Conservation (phyloP, 2,113 vertebrate species). For the Eulacestoma nigropectus region DNA sequence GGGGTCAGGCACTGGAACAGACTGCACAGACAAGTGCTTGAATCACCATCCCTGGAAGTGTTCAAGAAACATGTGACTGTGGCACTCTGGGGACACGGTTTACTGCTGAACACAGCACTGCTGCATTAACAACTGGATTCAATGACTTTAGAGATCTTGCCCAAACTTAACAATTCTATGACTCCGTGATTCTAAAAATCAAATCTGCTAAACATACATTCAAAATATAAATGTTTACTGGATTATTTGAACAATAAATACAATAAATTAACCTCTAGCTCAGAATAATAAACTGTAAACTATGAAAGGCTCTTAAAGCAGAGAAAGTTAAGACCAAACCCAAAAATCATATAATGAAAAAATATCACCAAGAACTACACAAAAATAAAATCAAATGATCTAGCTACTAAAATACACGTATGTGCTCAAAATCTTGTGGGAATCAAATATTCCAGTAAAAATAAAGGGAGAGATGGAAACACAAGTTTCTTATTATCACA, state of each 20-base stretch:
- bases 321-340: slow-evolving; percentile 50
- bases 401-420: slow-evolving; percentile 76
- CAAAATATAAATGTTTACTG: background rate
- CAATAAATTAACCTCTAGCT: slow-evolving; percentile 10
- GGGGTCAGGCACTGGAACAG: background rate
- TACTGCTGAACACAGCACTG: background rate
- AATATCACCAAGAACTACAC: slow-evolving; percentile 51
- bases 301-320: slow-evolving; percentile 30
- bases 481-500: slow-evolving; percentile 88
- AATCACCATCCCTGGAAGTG: background rate
- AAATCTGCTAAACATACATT: background rate
- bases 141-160: background rate
- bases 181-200: background rate
- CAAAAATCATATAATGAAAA: slow-evolving; percentile 52
- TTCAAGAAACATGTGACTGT: background rate
- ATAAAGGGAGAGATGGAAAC: slow-evolving; percentile 77
- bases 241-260: slow-evolving; percentile 22
- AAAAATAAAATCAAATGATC: slow-evolving; percentile 68
- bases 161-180: background rate
- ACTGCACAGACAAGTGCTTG: background rate
- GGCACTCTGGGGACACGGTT: background rate
- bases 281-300: slow-evolving; percentile 12
- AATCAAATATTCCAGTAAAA: slow-evolving; percentile 79
- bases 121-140: background rate
- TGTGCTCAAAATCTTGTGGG: slow-evolving; percentile 65